Evolutionary conservation across 2,888 invertebrate genomes (phyloP), one percentile per base, ranked within the genome.

Genomic region (Thera britannica): DNA sequence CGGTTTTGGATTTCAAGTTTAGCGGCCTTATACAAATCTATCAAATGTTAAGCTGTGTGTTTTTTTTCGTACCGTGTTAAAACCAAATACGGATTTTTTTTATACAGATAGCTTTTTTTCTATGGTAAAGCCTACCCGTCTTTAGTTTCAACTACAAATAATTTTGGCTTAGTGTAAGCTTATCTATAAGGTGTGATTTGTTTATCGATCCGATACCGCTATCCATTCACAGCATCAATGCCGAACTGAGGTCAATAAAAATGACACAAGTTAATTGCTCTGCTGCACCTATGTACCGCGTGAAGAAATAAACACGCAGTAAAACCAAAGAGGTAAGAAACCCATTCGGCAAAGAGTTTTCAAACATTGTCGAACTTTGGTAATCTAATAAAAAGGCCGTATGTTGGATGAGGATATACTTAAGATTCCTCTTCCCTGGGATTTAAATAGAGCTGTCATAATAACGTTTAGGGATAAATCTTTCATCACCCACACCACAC

Each of bases 281-380:
- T 83, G 69, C 82, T 88, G 86, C 90, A 90, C 92, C 92, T 93
- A 23, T 23, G 23, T 23, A 91, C 91, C 88, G 89, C 83, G 80
- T 77, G 78, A 91, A 90, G 90, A 91, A 90, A 93, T 93, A 92
- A 85, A 73, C 76, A 67, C 66, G 12, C 41, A 58, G 64, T 62
- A 64, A 59, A 38, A 38, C 38, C 38, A 38, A 3, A 38, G 38
- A 38, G 38, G 38, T 38, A 38, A 38, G 23, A 23, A 23, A 23
- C 23, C 23, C 23, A 23, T 23, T 23, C 23, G 1, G 23, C 23
- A 23, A 23, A 1, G 23, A 23, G 23, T 23, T 23, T 23, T 23
- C 23, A 23, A 63, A 51, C 55, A 55, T 59, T 65, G 91, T 90
- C 89, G 89, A 91, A 91, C 87, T 90, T 90, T 91, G 92, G 92